A percentile compares a stretch with the other conserved stretches of the same genome.
phyloP scores from a whole-genome alignment of 2,113 vertebrate genomes.

The Megalops atlanticus region DNA sequence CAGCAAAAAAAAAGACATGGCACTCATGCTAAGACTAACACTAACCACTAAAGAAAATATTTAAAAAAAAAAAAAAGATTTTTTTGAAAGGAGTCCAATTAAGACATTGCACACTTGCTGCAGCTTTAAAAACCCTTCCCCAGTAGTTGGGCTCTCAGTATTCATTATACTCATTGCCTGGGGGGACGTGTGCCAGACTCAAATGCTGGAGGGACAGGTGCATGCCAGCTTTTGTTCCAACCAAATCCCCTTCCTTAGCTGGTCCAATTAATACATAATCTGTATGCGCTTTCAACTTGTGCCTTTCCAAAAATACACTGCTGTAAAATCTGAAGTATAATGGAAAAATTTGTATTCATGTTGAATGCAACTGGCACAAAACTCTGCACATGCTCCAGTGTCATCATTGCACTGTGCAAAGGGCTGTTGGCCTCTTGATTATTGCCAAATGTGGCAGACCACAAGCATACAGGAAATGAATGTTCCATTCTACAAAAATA shows the following conservation, averaged over 20 bases:
- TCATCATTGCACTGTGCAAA: too few relatives aligned
- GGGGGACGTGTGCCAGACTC: background rate
- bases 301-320: background rate
- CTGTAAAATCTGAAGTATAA: background rate
- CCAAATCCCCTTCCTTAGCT: background rate
- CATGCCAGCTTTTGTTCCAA: background rate
- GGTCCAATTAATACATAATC: background rate
- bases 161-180: background rate
- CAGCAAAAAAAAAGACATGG: background rate
- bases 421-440: too few relatives aligned
- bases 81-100: background rate
- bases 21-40: background rate
- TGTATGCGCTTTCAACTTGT: background rate
- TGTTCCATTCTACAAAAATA: background rate
- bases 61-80: background rate
- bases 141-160: background rate
- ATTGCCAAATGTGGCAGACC: too few relatives aligned
- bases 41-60: background rate
- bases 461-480: background rate
- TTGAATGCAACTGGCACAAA: too few relatives aligned
- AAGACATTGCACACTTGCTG: background rate
- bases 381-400: too few relatives aligned
- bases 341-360: background rate
- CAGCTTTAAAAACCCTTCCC: background rate
- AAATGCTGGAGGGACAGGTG: background rate